Evolutionary conservation across 2,888 invertebrate species (phyloP), one percentile per base, ranked within the genome.

Genomic region (Omphaloscelis lunosa): DNA sequence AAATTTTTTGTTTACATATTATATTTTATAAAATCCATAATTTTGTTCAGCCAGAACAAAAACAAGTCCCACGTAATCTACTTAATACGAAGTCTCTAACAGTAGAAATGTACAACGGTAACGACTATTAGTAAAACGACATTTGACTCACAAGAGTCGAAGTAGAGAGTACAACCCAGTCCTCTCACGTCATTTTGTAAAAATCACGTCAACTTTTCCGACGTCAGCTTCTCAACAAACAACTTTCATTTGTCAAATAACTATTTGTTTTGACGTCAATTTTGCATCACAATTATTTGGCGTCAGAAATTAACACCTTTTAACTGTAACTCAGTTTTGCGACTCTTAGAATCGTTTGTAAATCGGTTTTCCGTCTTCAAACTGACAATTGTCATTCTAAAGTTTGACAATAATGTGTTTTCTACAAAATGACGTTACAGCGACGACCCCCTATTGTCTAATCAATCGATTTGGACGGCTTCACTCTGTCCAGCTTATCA

Each of bases 381-480:
- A 34, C 11, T 69, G 48, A 34, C 39, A 17, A 58, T 8, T 66
- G 23, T n/a, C 41, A 23, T 48, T n/a, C 7, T 29, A 17, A 56
- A 62, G 20, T 53, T 45, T 48, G 51, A 41, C 51, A 41, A 4
- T 48, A 39, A 34, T 63, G 27, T 48, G 39, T 63, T 27, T 73
- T 63, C 63, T 82, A 82, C 75, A 85, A 85, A 89, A 82, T 67
- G 73, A 80, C 62, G 77, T 65, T 27, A 73, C 48, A 78, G 79
- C 7, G 39, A 66, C 62, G 53, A 81, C 71, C 77, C 75, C 62
- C 65, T 61, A 85, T 84, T 84, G 85, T 85, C 86, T 94, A 96
- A 91, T 96, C 96, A 89, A 96, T 94, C 72, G 96, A 96, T 92
- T 95, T 96, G 95, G 96, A 96, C 95, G 96, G 96, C 90, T 95